Evolutionary conservation across 30 jellyfish, hydroid and myxozoan species (phyloP).

Genomic region (Cassiopea andromeda): DNA sequence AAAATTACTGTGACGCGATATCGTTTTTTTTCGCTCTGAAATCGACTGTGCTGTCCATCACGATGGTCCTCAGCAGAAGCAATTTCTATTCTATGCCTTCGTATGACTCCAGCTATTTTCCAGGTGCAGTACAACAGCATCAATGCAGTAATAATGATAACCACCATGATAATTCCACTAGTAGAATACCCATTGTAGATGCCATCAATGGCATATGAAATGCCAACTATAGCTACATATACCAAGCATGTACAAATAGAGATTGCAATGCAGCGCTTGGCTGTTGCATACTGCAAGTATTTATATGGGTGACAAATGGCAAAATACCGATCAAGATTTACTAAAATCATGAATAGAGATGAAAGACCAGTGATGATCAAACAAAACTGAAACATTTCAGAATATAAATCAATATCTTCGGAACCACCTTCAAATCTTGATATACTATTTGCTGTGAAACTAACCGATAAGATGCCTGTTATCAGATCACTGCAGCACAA

Average conservation of each 20-base stretch:
- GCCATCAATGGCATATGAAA: no score
- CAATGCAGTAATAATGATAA: neutral
- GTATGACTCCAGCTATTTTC: neutral
- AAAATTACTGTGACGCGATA: neutral
- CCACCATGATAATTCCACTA: neutral
- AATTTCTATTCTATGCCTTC: neutral
- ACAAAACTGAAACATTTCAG: neutral
- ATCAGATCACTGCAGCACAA: conserved; percentile 22
- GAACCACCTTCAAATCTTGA: neutral
- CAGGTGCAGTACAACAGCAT: neutral
- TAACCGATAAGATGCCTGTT: conserved; percentile 7
- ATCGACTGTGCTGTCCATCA: no score
- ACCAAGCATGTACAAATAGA: neutral
- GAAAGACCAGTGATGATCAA: conserved; percentile 13
- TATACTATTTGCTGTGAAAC: neutral
- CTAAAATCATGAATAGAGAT: neutral
- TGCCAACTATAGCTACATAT: neutral
- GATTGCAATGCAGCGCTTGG: neutral
- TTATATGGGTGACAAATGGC: conserved; percentile 42
- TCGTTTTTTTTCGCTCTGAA: neutral
- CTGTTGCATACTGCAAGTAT: neutral
- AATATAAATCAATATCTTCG: neutral
- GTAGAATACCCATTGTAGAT: no score
- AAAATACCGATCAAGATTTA: conserved; percentile 25
- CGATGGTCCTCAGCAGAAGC: neutral